These are phyloP conservation scores for Drosophila maculinotata DNA, from an alignment of 2,888 invertebrate genomes.

Conservation along the genomic window DNA sequence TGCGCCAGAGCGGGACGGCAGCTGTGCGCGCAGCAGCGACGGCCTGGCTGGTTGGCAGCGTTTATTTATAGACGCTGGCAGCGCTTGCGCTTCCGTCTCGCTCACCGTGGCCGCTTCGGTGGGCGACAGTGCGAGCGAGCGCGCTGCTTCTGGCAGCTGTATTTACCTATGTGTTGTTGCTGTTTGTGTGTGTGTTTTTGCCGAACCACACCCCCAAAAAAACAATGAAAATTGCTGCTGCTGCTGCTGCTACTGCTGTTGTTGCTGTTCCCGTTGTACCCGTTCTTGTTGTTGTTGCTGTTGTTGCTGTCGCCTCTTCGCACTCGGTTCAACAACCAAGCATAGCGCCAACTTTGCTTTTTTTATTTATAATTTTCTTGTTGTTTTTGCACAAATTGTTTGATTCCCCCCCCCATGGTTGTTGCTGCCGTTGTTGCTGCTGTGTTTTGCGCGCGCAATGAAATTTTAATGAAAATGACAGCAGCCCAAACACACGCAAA, in stretches of 20 bases:
- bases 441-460: slow-evolving; percentile 73
- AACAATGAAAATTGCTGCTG: slow-evolving; percentile 36
- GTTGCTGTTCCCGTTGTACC: background rate
- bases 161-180: slow-evolving; percentile 77
- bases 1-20: slow-evolving; percentile 28
- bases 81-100: slow-evolving; percentile 23
- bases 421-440: slow-evolving; percentile 39
- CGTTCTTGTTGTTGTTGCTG: slow-evolving; percentile 20
- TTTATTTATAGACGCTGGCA: slow-evolving; percentile 27
- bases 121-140: slow-evolving; percentile 42
- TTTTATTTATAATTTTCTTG: slow-evolving; percentile 26
- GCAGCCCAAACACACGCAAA: slow-evolving; percentile 59
- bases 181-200: slow-evolving; percentile 42
- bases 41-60: slow-evolving; percentile 47
- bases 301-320: slow-evolving; percentile 56
- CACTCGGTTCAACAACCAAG: slow-evolving; percentile 57
- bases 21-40: slow-evolving; percentile 5
- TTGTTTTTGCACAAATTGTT: slow-evolving; percentile 56
- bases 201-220: slow-evolving; percentile 75
- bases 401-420: slow-evolving; percentile 38
- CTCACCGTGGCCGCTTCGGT: slow-evolving; percentile 10
- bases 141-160: slow-evolving; percentile 59
- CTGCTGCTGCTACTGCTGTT: slow-evolving; percentile 15
- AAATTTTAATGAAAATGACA: slow-evolving; percentile 79
- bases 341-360: slow-evolving; percentile 48